Evolutionary conservation across 2,888 invertebrate genomes (phyloP).

Genomic region (Diloba caeruleocephala): DNA sequence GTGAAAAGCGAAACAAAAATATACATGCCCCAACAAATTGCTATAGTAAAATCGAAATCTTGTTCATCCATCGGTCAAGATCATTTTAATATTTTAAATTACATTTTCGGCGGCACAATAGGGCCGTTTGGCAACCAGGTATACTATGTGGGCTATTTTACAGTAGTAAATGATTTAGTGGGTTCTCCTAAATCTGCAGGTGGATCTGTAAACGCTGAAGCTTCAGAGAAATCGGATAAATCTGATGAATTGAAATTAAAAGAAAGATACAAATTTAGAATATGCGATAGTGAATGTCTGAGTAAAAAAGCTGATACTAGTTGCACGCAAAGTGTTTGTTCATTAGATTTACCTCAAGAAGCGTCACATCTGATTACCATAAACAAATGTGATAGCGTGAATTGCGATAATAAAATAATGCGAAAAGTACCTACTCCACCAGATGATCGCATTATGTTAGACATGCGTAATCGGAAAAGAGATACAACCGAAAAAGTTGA

Average conservation of each 20-base stretch:
- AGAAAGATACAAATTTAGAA: constrained; percentile 54
- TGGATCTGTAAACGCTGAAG: too few relatives aligned
- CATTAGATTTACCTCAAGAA: constrained; percentile 64
- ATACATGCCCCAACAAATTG: constrained; percentile 42
- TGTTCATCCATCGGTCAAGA: constrained; percentile 57
- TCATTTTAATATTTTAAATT: constrained; percentile 65
- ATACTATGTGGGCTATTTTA: constrained; percentile 78
- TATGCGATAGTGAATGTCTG: constrained; percentile 62
- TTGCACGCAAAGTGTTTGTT: constrained; percentile 56
- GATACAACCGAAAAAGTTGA: constrained; percentile 69
- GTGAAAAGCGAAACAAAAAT: constrained; percentile 63
- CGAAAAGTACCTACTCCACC: constrained; percentile 59
- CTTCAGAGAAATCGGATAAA: constrained; percentile 21
- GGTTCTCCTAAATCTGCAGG: constrained; percentile 15
- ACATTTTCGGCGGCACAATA: constrained; percentile 69
- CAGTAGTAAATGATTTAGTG: constrained; percentile 66
- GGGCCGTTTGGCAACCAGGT: constrained; percentile 64
- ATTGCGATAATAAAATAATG: constrained; percentile 62
- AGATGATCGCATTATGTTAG: constrained; percentile 68
- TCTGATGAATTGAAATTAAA: constrained; percentile 45
- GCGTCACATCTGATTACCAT: constrained; percentile 59
- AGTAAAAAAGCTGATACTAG: constrained; percentile 42
- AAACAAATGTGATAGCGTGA: constrained; percentile 67
- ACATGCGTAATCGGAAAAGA: constrained; percentile 58
- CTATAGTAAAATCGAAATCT: constrained; percentile 64